Evolutionary conservation across 2,888 invertebrate genomes (phyloP).

Genomic region (Archips crataeganus): DNA sequence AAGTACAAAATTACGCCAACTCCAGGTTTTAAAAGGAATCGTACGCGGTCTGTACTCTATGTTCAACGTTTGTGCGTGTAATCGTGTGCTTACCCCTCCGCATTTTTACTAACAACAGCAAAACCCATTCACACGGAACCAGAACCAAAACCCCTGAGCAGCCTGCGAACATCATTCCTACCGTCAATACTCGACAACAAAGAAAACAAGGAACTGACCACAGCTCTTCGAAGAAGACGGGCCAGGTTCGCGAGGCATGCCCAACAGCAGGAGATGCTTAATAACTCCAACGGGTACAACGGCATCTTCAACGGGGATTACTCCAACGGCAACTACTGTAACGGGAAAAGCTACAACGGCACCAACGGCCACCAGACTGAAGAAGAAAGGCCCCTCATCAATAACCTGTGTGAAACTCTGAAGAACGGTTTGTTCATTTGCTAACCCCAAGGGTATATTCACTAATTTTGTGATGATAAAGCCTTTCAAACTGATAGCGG

Average conservation of each 20-base stretch:
- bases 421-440: constrained; percentile 79
- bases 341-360: constrained; percentile 52
- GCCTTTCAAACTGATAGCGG: neutral
- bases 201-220: constrained; percentile 90
- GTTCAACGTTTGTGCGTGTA: constrained; percentile 47
- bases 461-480: constrained; percentile 46
- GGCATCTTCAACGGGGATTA: constrained; percentile 43
- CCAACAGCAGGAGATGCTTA: constrained; percentile 90
- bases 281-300: constrained; percentile 59
- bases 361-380: constrained; percentile 61
- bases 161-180: constrained; percentile 57
- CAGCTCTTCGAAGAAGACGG: constrained; percentile 91
- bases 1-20: too few species aligned
- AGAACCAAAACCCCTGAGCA: constrained; percentile 60
- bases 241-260: constrained; percentile 94
- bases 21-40: neutral
- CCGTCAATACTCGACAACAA: constrained; percentile 70
- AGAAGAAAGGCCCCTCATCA: constrained; percentile 49
- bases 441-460: constrained; percentile 70
- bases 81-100: constrained; percentile 50
- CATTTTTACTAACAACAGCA: constrained; percentile 74
- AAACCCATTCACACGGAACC: constrained; percentile 63
- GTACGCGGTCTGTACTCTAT: neutral
- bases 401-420: constrained; percentile 66
- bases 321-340: constrained; percentile 43